phyloP scores from a whole-genome alignment of 1,140 invertebrate species.

The Telenomus remus region DNA sequence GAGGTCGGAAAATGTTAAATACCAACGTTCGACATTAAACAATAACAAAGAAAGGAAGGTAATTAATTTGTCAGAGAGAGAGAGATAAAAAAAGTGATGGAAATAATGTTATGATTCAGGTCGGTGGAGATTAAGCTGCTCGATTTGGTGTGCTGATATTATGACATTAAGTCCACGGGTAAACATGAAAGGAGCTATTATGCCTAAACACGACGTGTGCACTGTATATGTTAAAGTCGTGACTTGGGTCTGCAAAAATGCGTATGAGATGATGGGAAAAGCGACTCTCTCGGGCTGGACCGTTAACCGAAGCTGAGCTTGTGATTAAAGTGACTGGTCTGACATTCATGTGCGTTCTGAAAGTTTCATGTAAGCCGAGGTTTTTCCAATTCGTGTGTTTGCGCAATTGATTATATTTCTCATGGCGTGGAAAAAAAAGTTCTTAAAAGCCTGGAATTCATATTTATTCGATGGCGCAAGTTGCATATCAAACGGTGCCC shows the following conservation, averaged over 20 bases:
- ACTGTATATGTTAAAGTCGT: conserved; percentile 49
- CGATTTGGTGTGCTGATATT: conserved; percentile 44
- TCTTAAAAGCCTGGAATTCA: not conserved
- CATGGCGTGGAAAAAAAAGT: not conserved
- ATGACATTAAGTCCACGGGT: conserved; percentile 52
- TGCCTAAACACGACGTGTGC: conserved; percentile 51
- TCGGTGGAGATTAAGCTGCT: conserved; percentile 32
- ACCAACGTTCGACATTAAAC: too few relatives aligned
- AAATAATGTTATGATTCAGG: conserved; percentile 7
- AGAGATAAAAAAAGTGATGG: conserved; percentile 8
- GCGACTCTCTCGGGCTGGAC: conserved; percentile 23
- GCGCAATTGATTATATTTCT: not conserved
- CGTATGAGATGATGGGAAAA: conserved; percentile 49
- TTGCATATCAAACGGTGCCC: too few relatives aligned
- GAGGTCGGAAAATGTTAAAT: too few relatives aligned
- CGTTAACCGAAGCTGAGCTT: conserved; percentile 22
- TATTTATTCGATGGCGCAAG: too few relatives aligned
- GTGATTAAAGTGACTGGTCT: conserved; percentile 13
- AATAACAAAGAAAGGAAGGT: not conserved
- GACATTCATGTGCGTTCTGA: conserved; percentile 22
- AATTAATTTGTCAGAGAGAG: not conserved
- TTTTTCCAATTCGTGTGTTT: conserved; percentile 17
- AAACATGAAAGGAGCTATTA: conserved; percentile 53
- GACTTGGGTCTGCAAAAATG: conserved; percentile 47
- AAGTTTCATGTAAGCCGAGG: conserved; percentile 16